Percentiles rank a stretch among this genome's conserved stretches.
Evolutionary conservation across 2,113 vertebrate species (phyloP).

Genomic region (Caracal caracal): DNA sequence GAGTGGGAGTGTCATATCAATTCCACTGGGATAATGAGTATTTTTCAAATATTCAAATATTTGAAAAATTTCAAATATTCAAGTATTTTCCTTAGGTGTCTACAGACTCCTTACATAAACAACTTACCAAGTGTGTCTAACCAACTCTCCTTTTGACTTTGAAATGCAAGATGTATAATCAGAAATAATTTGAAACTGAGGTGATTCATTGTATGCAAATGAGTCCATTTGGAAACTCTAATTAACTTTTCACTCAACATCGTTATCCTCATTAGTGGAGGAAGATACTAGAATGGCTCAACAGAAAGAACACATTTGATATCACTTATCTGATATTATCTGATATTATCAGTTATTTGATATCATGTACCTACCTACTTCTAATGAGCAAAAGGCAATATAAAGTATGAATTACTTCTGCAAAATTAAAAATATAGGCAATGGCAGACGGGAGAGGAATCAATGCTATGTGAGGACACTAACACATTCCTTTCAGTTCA

Average conservation of each 20-base stretch:
- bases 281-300: background rate
- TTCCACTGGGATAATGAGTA: background rate
- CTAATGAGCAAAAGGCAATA: background rate
- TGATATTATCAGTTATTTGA: no score
- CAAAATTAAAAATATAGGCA: background rate
- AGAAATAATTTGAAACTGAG: background rate
- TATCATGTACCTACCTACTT: background rate
- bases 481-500: background rate
- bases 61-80: no score
- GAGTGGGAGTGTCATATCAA: background rate
- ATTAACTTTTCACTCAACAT: background rate
- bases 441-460: background rate
- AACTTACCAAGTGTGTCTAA: background rate
- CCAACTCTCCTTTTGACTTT: background rate
- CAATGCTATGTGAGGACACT: fast-evolving
- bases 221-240: background rate
- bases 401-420: background rate
- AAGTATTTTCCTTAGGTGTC: background rate
- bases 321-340: background rate
- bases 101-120: background rate
- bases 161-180: background rate
- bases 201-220: background rate
- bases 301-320: background rate
- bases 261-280: background rate
- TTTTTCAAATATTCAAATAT: constrained; percentile 6